A percentile compares a stretch with the other conserved stretches of the same genome.
These are phyloP conservation scores for Caenorhabditis virilis DNA, from an alignment of 2,888 invertebrate genomes.

Conservation along the genomic window DNA sequence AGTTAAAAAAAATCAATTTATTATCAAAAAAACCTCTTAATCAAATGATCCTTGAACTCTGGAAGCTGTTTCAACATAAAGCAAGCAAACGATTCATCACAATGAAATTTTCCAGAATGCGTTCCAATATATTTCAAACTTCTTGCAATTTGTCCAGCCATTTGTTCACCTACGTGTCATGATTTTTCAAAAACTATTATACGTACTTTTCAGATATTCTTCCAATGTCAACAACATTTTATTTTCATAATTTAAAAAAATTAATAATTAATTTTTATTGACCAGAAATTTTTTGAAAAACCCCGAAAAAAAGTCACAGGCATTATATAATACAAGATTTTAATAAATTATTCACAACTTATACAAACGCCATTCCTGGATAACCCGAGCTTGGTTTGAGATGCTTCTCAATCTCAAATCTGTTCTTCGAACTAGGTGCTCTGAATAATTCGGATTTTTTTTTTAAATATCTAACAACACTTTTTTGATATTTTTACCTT, in stretches of 20 bases:
- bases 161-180: too few species aligned
- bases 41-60: slow-evolving; percentile 80
- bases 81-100: slow-evolving; percentile 92
- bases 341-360: too few species aligned
- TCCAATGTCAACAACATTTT: too few species aligned
- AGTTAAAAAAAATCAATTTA: slow-evolving; percentile 1
- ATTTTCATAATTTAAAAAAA: too few species aligned
- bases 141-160: too few species aligned
- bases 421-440: not conserved
- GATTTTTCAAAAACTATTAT: too few species aligned
- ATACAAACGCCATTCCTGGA: slow-evolving; percentile 31
- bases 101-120: slow-evolving; percentile 82
- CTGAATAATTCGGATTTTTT: not conserved
- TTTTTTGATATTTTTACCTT: not conserved
- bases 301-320: too few species aligned
- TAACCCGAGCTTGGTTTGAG: slow-evolving; percentile 7
- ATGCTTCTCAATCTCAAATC: slow-evolving; percentile 3
- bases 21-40: slow-evolving; percentile 74
- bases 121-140: slow-evolving; percentile 71
- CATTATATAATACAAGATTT: too few species aligned
- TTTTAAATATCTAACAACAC: not conserved
- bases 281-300: too few species aligned
- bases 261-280: too few species aligned
- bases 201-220: too few species aligned
- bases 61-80: slow-evolving; percentile 84